phyloP scores from a whole-genome alignment of 2,797 vertebrate genomes.

The Schizopygopsis pylzovi region DNA sequence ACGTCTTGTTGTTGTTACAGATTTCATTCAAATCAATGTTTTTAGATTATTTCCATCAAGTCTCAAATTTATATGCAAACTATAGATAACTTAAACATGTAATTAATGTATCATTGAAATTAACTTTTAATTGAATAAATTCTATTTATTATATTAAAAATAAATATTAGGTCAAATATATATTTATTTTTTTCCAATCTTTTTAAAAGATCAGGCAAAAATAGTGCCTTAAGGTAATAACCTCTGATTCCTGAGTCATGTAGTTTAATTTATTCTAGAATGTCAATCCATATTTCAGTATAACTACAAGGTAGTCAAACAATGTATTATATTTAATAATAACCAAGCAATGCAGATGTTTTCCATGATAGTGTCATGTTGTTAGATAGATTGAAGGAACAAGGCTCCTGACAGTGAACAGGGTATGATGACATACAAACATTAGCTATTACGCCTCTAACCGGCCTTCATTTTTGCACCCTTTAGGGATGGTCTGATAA shows the following conservation, averaged over 20 bases:
- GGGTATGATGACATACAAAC: neutral
- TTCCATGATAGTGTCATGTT: neutral
- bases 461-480: neutral
- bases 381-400: neutral
- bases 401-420: neutral
- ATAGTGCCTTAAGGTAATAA: neutral
- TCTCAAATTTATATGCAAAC: neutral
- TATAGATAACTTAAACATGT: neutral
- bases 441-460: neutral
- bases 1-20: conserved; percentile 49
- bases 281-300: neutral
- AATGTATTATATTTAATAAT: neutral
- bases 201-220: neutral
- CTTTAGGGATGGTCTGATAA: neutral
- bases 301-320: neutral
- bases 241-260: no score
- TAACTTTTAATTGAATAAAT: neutral
- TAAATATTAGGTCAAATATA: neutral
- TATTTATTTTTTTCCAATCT: neutral
- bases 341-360: neutral
- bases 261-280: neutral
- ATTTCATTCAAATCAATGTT: conserved; percentile 48
- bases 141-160: neutral
- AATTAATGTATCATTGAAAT: neutral
- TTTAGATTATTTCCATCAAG: conserved; percentile 26